Base-by-base conservation (phyloP, 2,113 vertebrate species). In the Vicugna pacos region DNA sequence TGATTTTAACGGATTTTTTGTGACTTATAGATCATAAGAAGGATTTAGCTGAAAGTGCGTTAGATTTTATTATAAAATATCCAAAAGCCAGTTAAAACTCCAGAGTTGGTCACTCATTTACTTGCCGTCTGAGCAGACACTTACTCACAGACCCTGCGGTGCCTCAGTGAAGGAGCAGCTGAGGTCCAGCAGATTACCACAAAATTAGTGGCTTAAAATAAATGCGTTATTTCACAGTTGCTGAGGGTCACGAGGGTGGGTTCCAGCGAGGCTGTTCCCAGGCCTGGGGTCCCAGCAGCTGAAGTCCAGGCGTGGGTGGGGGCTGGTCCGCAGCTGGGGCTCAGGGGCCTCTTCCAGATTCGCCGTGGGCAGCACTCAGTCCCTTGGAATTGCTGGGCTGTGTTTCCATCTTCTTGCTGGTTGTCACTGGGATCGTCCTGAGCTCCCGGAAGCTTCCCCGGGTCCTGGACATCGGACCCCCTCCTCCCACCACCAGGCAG, bases 1-100 rank as follows among this genome's bases (percentile, higher is more conserved):
- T 79, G 32, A 79, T 62, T 89, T 82, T 86, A 97, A 92, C 93
- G 75, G 48, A 52, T 65, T n/a, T 69, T 70, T 72, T 91, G 75
- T 42, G 20, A 52, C 42, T 77, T 86, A 58, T 92, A 62, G 92
- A 35, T 96, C 87, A 92, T 48, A 92, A 22, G 35, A 95, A 96
- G 32, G 1, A 38, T 7, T 79, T 89, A 89, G 87, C 87, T 82
- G 77, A 32, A 72, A 84, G 35, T 19, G 62, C 15, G 35, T 88
- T n/a, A 60, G 35, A 85, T 82, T 82, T 92, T 82, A 56, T 82
- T 86, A 12, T 69, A 73, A 96, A 84, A 79, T 52, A 69, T 82
- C 58, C 12, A 92, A 87, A 92, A 90, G 4, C 10, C 14, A 92
- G 17, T 62, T 83, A 17, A 81, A 94, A 95, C 80, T 32, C 35